phyloP scores from a whole-genome alignment of 2,888 invertebrate genomes.

The Oscheius onirici region DNA sequence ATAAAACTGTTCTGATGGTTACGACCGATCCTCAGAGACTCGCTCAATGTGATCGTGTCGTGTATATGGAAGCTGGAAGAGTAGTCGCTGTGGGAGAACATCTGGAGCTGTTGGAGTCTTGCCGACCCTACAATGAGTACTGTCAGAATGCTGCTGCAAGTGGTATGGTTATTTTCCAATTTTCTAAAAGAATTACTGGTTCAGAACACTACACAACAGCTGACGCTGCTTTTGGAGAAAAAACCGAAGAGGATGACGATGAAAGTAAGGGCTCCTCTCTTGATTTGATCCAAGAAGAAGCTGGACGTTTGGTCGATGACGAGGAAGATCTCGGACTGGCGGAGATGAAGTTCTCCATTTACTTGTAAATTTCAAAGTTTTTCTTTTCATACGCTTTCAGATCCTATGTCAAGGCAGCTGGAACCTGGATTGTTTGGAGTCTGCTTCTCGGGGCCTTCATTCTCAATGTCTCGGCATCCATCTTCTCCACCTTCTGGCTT shows the following conservation, averaged over 20 bases:
- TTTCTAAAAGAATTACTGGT: too few relatives aligned
- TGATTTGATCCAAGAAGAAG: constrained; percentile 12
- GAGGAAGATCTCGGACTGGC: constrained; percentile 69
- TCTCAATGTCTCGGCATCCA: constrained; percentile 75
- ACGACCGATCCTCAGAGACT: constrained; percentile 75
- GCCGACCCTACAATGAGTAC: constrained; percentile 37
- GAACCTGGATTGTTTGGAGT: constrained; percentile 73
- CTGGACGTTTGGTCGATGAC: constrained; percentile 72
- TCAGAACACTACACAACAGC: constrained; percentile 13
- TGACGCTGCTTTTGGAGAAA: neutral
- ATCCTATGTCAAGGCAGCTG: constrained; percentile 76
- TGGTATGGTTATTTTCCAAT: neutral
- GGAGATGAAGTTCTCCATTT: constrained; percentile 57
- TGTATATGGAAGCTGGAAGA: constrained; percentile 76
- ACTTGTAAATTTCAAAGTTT: constrained; percentile 44
- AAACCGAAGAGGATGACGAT: constrained; percentile 4
- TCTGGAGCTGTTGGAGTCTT: constrained; percentile 73
- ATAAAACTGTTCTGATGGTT: constrained; percentile 73
- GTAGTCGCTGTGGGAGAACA: constrained; percentile 77
- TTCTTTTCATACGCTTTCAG: constrained; percentile 25
- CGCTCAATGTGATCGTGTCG: constrained; percentile 76
- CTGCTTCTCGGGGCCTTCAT: constrained; percentile 72
- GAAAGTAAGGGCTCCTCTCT: neutral
- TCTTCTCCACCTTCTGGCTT: constrained; percentile 78
- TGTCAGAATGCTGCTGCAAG: constrained; percentile 23